A percentile compares a stretch with the other conserved stretches of the same genome.
Evolutionary conservation across 2,888 invertebrate genomes (phyloP).

Genomic region (Epinotia brunnichana): DNA sequence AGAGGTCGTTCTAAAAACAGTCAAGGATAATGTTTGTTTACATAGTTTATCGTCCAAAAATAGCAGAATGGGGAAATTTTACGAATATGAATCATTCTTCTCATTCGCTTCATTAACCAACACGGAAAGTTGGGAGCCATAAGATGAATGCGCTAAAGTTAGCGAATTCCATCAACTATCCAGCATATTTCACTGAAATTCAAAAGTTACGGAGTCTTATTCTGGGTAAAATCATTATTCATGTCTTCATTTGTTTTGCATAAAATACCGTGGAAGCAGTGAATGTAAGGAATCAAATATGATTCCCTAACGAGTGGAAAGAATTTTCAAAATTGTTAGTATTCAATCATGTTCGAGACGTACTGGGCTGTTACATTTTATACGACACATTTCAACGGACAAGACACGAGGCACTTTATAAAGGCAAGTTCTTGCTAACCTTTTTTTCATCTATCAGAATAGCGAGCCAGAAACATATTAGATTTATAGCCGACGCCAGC

Average conservation of each 20-base stretch:
- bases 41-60: neutral
- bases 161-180: constrained; percentile 37
- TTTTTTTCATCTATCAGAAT: constrained; percentile 32
- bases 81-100: constrained; percentile 19
- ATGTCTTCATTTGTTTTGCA: neutral
- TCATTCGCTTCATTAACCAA: constrained; percentile 33
- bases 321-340: too few species aligned
- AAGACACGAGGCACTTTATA: constrained; percentile 20
- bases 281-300: too few species aligned
- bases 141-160: constrained; percentile 42
- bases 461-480: constrained; percentile 26
- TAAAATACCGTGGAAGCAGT: neutral
- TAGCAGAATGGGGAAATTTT: constrained; percentile 5
- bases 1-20: neutral
- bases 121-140: constrained; percentile 30
- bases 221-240: constrained; percentile 13
- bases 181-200: constrained; percentile 31
- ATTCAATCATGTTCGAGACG: neutral
- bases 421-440: constrained; percentile 25
- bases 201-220: constrained; percentile 32
- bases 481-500: constrained; percentile 30
- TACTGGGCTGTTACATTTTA: neutral
- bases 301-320: too few species aligned
- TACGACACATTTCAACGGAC: neutral
- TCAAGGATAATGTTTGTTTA: constrained; percentile 13